Percentiles rank a stretch among this genome's conserved stretches.
phyloP scores from a whole-genome alignment of 1,140 invertebrate species.

The Belonocnema kinseyi region DNA sequence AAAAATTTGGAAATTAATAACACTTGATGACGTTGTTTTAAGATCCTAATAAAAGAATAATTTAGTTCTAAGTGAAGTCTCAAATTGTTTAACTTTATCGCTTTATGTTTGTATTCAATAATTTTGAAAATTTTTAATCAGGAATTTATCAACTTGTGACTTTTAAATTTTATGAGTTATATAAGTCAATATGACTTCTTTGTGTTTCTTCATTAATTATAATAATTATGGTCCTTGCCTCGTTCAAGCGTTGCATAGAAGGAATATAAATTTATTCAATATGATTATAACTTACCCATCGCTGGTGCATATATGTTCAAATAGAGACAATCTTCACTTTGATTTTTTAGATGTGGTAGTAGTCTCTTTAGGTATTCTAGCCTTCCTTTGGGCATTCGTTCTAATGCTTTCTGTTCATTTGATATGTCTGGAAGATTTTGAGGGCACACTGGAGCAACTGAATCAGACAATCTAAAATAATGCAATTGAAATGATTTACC shows the following conservation, averaged over 20 bases:
- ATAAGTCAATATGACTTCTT: no score
- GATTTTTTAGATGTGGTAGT: constrained; percentile 89
- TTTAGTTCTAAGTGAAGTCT: no score
- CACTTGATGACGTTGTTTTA: no score
- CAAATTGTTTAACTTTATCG: no score
- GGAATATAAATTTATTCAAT: no score
- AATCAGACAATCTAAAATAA: constrained; percentile 79
- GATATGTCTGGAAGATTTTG: constrained; percentile 90
- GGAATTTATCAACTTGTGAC: no score
- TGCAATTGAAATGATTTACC: not conserved
- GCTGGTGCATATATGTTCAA: constrained; percentile 96
- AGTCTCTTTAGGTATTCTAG: constrained; percentile 90
- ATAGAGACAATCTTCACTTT: constrained; percentile 97
- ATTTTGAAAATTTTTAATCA: no score
- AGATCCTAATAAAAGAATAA: no score
- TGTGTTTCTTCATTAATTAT: no score
- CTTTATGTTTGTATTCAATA: no score
- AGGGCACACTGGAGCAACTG: constrained; percentile 91
- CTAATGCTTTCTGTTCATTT: constrained; percentile 88
- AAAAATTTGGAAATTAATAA: no score
- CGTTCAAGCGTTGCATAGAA: not conserved
- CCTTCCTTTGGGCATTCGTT: constrained; percentile 92
- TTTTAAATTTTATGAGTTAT: no score
- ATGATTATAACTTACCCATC: constrained; percentile 83
- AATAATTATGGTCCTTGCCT: not conserved